Base-by-base conservation (phyloP, 2,888 invertebrate genomes). In the Drepana falcataria region DNA sequence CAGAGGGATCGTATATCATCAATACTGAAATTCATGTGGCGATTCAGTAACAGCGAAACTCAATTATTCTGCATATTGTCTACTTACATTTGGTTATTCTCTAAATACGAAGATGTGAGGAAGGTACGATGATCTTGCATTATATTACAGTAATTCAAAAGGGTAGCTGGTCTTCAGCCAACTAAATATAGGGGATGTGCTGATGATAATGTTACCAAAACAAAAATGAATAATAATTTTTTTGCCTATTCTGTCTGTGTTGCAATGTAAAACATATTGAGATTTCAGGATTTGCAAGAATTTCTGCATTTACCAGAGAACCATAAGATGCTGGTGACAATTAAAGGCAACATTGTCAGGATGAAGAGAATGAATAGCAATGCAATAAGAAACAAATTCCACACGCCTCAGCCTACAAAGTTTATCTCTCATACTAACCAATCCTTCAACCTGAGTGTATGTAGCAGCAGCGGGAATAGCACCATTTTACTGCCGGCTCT, bases 81-180 rank as follows among this genome's bases (percentile, higher is more conserved):
- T 52, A 95, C 95, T 0, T 89, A 94, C 41, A 76, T 95, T 48
- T 95, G 94, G 94, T 81, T 95, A 7, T 94, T 94, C 73, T 85
- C 92, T 0, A 93, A 93, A 66, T 92, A 92, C 55, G 83, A 90
- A 6, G 69, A 73, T 52, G 81, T 92, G 53, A 87, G 79, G 68
- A 69, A 85, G 80, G 88, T 87, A 66, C 80, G 77, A 47, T 48
- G 21, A 21, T 21, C 21, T 21, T 21, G 21, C 21, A 21, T 21
- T 21, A 21, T 21, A 21, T 21, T 21, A 21, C 21, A 21, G 21
- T 21, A 21, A 21, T 21, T 21, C 21, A 0, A 1, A 21, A 21
- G 21, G 21, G 21, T 21, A 21, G 0, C 21, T 21, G 21, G 21
- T 21, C 21, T 21, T 21, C 21, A 21, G 21, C 21, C 21, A 21